Evolutionary conservation across 2,113 vertebrate species (phyloP), one percentile per base, ranked within the genome.

Genomic region (Sprattus sprattus): DNA sequence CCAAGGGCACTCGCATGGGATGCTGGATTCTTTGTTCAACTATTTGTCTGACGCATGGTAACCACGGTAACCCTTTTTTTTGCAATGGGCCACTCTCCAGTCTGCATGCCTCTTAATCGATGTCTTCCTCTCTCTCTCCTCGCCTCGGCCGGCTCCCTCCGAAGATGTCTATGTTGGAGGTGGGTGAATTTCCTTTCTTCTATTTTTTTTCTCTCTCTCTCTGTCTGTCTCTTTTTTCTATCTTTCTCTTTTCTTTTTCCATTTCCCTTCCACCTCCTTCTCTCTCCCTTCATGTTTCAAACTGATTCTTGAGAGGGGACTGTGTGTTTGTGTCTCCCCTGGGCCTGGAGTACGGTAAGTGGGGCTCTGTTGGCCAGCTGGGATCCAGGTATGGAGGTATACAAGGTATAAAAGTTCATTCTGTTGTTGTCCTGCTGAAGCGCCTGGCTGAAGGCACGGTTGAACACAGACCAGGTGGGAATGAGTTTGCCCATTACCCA

Each of bases 91-190:
- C 94, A 95, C 94, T 94, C 87, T 96, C 94, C 93, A 95, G 95
- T 97, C 95, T 97, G 98, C 97, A 98, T 99, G 98, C 98, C 95
- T 97, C 98, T 99, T 99, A 99, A 98, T 98, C 97, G 99, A 98
- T 99, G 97, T 99, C 96, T 99, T 96, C 96, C 97, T 97, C 96
- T 99, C 96, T 99, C 96, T 99, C 95, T 98, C 97, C 97, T 96
- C 97, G 96, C 96, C 95, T 87, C 94, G 97, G 97, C 96, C 95
- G 95, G 95, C 18, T 92, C 93, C 95, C 96, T 95, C 98, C 99
- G 98, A 98, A 97, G 97, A 98, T 97, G 96, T 95, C 98, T 96
- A 97, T 97, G 96, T 96, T 90, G 97, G 97, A 99, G 98, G 98
- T 99, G 98, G 97, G 98, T 99, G 93, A 94, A 90, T 94, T 93